phyloP scores from a whole-genome alignment of 2,888 invertebrate genomes.

The Pseudococcus viburni region DNA sequence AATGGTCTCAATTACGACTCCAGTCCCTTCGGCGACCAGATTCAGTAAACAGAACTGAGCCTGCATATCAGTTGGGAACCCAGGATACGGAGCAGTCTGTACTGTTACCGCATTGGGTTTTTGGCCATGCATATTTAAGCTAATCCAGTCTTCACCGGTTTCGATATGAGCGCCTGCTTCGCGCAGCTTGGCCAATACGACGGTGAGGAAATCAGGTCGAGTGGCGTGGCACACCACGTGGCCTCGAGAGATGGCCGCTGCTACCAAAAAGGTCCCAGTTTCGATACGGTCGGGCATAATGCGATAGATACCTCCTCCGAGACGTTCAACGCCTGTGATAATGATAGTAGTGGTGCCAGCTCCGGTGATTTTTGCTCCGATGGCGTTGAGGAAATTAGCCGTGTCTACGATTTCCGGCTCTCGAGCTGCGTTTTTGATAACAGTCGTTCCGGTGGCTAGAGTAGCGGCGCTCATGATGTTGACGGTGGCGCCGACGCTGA shows the following conservation, averaged over 20 bases:
- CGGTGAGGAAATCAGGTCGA: background rate
- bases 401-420: slow-evolving; percentile 56
- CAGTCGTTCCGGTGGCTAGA: slow-evolving; percentile 21
- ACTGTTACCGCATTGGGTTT: background rate
- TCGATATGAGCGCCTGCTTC: slow-evolving; percentile 11
- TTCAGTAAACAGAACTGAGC: slow-evolving; percentile 53
- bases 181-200: slow-evolving; percentile 24
- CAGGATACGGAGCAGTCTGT: slow-evolving; percentile 56
- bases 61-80: slow-evolving; percentile 64
- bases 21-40: slow-evolving; percentile 38
- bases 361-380: slow-evolving; percentile 46
- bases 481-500: slow-evolving; percentile 35
- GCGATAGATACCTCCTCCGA: background rate
- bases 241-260: slow-evolving; percentile 41
- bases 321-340: slow-evolving; percentile 7
- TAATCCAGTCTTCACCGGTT: slow-evolving; percentile 49
- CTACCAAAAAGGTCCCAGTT: slow-evolving; percentile 35
- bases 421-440: slow-evolving; percentile 33
- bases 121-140: slow-evolving; percentile 10
- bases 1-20: slow-evolving; percentile 64
- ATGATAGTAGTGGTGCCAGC: slow-evolving; percentile 21
- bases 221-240: background rate
- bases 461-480: slow-evolving; percentile 40
- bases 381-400: slow-evolving; percentile 15
- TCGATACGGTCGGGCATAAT: slow-evolving; percentile 54